Conservation (phyloP, 2,113 vertebrate genomes). For the Rhynchomys soricoides region DNA sequence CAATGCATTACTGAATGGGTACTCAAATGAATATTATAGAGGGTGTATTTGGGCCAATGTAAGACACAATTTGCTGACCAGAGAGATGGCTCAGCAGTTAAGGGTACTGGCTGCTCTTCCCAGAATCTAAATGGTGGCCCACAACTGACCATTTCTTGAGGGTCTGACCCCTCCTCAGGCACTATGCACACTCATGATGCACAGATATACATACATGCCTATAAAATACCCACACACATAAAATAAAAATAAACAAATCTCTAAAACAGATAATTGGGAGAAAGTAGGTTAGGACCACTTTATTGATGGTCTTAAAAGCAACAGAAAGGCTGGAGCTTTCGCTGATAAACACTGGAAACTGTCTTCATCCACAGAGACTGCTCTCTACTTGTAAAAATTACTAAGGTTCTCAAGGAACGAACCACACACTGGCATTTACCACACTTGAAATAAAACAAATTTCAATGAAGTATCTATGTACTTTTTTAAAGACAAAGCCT, state of each 20-base stretch:
- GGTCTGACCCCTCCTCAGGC: not conserved
- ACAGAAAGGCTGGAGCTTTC: not conserved
- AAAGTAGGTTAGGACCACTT: not conserved
- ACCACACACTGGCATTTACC: not conserved
- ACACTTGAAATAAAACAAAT: slow-evolving; percentile 19
- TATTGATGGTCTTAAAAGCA: not conserved
- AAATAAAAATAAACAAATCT: not conserved
- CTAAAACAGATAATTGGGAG: not conserved
- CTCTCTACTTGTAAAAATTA: not conserved
- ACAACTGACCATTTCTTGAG: not conserved
- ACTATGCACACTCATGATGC: not conserved
- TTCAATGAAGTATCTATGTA: not conserved
- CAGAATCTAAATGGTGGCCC: not conserved
- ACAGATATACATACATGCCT: not conserved
- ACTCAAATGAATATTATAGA: not conserved
- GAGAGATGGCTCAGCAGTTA: not conserved
- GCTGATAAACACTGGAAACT: not conserved
- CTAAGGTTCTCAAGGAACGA: not conserved
- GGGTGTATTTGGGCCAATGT: not conserved
- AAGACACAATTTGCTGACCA: not conserved
- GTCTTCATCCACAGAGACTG: not conserved
- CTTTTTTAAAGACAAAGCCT: not conserved
- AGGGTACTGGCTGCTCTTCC: not conserved
- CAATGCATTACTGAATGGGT: not conserved
- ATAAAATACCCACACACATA: not conserved